Conservation (phyloP, 2,888 invertebrate genomes). For the Balanococcus diminutus region DNA sequence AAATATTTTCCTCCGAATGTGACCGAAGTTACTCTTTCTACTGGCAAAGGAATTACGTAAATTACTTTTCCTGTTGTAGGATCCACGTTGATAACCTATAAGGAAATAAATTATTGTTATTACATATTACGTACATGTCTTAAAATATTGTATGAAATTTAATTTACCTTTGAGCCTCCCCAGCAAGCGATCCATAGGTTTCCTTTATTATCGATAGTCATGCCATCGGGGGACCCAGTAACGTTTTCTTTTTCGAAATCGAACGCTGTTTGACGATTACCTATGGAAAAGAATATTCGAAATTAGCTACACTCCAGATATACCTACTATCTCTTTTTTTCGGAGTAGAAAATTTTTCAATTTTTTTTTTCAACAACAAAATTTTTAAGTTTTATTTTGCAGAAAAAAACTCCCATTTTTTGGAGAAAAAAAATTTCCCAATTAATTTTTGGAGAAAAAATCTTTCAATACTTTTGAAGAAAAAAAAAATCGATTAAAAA, state of each 20-base stretch:
- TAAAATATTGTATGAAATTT: not conserved
- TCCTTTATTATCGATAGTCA: slow-evolving; percentile 64
- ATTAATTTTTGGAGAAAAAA: too few relatives aligned
- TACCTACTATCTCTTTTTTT: too few relatives aligned
- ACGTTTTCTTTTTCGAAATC: slow-evolving; percentile 59
- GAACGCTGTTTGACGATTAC: slow-evolving; percentile 60
- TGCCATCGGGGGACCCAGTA: slow-evolving; percentile 61
- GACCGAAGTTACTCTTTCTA: slow-evolving; percentile 70
- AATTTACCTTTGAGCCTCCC: slow-evolving; percentile 57
- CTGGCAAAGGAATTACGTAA: slow-evolving; percentile 67
- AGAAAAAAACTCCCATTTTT: too few relatives aligned
- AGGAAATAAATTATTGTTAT: not conserved
- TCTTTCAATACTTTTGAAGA: too few relatives aligned
- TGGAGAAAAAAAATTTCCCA: too few relatives aligned
- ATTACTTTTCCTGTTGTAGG: slow-evolving; percentile 66
- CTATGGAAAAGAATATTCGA: too few relatives aligned
- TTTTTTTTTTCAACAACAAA: too few relatives aligned
- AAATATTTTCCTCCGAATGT: slow-evolving; percentile 72
- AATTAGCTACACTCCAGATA: too few relatives aligned
- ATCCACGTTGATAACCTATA: slow-evolving; percentile 69
- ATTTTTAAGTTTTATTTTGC: too few relatives aligned
- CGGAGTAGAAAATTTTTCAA: too few relatives aligned
- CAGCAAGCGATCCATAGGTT: slow-evolving; percentile 61
- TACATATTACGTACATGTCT: too few relatives aligned
- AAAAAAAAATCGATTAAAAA: too few relatives aligned